A percentile compares a stretch with the other conserved stretches of the same genome.
Conservation (phyloP, 2,113 vertebrate genomes). For the Neogobius melanostomus region DNA sequence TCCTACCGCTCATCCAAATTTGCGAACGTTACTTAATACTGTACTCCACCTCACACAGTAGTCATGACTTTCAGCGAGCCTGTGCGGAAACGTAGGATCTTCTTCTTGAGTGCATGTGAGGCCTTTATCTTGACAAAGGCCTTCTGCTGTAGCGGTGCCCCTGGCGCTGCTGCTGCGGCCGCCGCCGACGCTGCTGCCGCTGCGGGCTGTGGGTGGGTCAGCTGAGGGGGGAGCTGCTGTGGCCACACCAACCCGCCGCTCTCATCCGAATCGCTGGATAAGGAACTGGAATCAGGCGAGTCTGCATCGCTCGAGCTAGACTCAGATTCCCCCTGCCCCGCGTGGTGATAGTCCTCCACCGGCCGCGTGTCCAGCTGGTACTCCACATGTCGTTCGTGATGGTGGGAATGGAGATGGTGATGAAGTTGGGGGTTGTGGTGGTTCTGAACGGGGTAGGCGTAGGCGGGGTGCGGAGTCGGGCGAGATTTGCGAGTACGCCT, state of each 20-base stretch:
- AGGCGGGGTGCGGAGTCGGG: conserved; percentile 40
- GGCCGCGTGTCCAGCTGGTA: conserved; percentile 52
- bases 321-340: conserved; percentile 69
- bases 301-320: conserved; percentile 81
- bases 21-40: neutral
- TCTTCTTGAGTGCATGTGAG: conserved; percentile 89
- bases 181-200: conserved; percentile 48
- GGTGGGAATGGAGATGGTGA: conserved; percentile 36
- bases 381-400: conserved; percentile 53
- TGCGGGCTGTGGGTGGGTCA: conserved; percentile 54
- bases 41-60: conserved; percentile 73
- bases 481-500: conserved; percentile 60
- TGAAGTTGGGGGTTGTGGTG: conserved; percentile 38
- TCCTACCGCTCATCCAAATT: neutral
- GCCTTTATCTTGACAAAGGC: conserved; percentile 90
- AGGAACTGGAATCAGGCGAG: conserved; percentile 79
- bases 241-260: conserved; percentile 87
- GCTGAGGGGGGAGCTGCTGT: conserved; percentile 81
- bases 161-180: conserved; percentile 55
- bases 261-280: conserved; percentile 85
- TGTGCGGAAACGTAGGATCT: conserved; percentile 86
- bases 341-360: conserved; percentile 51
- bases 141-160: conserved; percentile 75
- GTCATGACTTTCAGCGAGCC: conserved; percentile 92
- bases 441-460: conserved; percentile 42